phyloP scores from a whole-genome alignment of 2,888 invertebrate genomes.

The Lobophora halterata region DNA sequence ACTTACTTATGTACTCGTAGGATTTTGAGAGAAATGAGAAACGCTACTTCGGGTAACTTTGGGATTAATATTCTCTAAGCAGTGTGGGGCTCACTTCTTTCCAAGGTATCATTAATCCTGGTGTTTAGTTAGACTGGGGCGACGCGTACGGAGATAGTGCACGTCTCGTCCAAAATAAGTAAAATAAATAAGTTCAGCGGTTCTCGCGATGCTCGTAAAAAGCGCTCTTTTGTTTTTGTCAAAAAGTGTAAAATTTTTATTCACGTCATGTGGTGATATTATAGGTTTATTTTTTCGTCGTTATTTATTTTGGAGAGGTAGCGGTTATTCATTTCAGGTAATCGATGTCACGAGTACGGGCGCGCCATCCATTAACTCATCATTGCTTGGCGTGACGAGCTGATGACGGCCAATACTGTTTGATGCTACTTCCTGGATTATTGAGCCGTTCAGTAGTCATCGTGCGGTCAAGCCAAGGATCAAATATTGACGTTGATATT shows the following conservation, averaged over 20 bases:
- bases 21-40: slow-evolving; percentile 41
- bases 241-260: slow-evolving; percentile 15
- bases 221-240: slow-evolving; percentile 9
- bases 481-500: slow-evolving; percentile 36
- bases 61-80: slow-evolving; percentile 38
- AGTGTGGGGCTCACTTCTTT: slow-evolving; percentile 21
- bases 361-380: slow-evolving; percentile 40
- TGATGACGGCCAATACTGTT: slow-evolving; percentile 4
- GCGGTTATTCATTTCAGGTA: slow-evolving; percentile 46
- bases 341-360: slow-evolving; percentile 56
- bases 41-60: slow-evolving; percentile 32
- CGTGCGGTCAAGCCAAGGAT: slow-evolving; percentile 17
- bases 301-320: slow-evolving; percentile 44
- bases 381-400: slow-evolving; percentile 13
- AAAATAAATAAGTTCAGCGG: slow-evolving; percentile 6
- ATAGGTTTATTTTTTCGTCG: slow-evolving; percentile 39
- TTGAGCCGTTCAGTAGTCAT: slow-evolving; percentile 8
- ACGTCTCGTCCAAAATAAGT: slow-evolving; percentile 9
- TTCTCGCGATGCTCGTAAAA: slow-evolving; percentile 11
- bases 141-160: slow-evolving; percentile 6
- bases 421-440: slow-evolving; percentile 15
- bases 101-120: slow-evolving; percentile 27
- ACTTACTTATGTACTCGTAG: no score
- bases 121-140: slow-evolving; percentile 10
- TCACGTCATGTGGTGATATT: slow-evolving; percentile 33